Evolutionary conservation across 2,113 vertebrate genomes (phyloP).

Genomic region (Ammodytes dubius): DNA sequence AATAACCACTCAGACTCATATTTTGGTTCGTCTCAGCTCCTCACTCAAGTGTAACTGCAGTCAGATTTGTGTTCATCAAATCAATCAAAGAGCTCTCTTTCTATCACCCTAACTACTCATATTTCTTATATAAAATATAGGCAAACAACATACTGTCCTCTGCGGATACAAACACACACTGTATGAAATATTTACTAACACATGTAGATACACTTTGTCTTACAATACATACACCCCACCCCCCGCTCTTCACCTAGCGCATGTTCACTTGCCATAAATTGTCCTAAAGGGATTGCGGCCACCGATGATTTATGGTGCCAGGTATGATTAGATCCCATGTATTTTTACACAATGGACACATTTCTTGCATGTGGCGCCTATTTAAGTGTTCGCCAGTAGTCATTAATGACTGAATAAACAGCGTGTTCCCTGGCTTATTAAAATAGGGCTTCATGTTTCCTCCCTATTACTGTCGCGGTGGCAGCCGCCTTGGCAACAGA

Average conservation of each 20-base stretch:
- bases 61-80: slow-evolving; percentile 21
- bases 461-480: slow-evolving; percentile 50
- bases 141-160: slow-evolving; percentile 7
- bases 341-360: slow-evolving; percentile 66
- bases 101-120: slow-evolving; percentile 32
- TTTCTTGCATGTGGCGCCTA: slow-evolving; percentile 54
- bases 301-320: slow-evolving; percentile 71
- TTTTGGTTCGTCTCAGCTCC: slow-evolving; percentile 8
- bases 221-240: slow-evolving; percentile 9
- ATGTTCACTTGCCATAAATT: slow-evolving; percentile 66
- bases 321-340: slow-evolving; percentile 71
- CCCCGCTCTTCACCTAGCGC: slow-evolving; percentile 45
- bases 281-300: slow-evolving; percentile 69
- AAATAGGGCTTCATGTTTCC: slow-evolving; percentile 59
- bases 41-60: neutral
- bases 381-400: slow-evolving; percentile 66
- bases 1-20: neutral
- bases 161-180: slow-evolving; percentile 13
- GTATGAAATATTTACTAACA: slow-evolving; percentile 45
- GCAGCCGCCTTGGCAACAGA: slow-evolving; percentile 46
- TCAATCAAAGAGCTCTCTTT: slow-evolving; percentile 23
- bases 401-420: slow-evolving; percentile 67
- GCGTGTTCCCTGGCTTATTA: slow-evolving; percentile 46
- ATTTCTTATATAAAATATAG: slow-evolving; percentile 50
- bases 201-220: slow-evolving; percentile 43